Evolutionary conservation across 1,140 invertebrate genomes (phyloP).

Genomic region (Potamilus streckersoni): DNA sequence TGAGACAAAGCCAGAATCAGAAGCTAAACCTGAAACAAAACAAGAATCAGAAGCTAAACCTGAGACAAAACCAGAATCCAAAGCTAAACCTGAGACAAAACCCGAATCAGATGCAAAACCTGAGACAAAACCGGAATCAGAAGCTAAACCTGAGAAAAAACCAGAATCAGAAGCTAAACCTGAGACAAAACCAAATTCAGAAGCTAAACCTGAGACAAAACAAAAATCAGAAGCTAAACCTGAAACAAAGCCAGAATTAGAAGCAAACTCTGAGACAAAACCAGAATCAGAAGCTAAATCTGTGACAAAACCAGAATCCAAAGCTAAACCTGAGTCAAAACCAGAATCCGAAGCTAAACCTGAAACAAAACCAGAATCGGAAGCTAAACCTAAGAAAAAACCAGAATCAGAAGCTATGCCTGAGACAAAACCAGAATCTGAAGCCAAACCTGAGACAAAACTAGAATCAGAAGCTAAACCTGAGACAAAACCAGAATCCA

Average conservation of each 20-base stretch:
- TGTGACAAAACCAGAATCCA: background rate
- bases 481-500: background rate
- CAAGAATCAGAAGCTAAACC: background rate
- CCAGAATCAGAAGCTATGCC: background rate
- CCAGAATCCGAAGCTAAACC: no score
- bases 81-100: background rate
- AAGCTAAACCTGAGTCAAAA: background rate
- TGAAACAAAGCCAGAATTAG: background rate
- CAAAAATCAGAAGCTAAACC: background rate
- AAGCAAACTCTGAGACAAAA: background rate
- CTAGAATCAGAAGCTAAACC: background rate
- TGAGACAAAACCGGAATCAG: background rate
- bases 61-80: background rate
- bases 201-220: background rate
- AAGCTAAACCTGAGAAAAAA: background rate
- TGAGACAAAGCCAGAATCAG: background rate
- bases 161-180: no score
- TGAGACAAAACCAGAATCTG: background rate
- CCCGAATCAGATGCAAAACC: background rate
- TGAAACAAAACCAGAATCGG: conserved; percentile 5
- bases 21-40: background rate
- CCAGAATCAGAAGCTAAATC: background rate
- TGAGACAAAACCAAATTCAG: background rate
- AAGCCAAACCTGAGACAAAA: background rate
- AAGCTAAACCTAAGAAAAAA: background rate